Percentiles rank a stretch among this genome's conserved stretches.
phyloP scores from a whole-genome alignment of 2,113 vertebrate genomes.

The Pomatorhinus ruficollis region DNA sequence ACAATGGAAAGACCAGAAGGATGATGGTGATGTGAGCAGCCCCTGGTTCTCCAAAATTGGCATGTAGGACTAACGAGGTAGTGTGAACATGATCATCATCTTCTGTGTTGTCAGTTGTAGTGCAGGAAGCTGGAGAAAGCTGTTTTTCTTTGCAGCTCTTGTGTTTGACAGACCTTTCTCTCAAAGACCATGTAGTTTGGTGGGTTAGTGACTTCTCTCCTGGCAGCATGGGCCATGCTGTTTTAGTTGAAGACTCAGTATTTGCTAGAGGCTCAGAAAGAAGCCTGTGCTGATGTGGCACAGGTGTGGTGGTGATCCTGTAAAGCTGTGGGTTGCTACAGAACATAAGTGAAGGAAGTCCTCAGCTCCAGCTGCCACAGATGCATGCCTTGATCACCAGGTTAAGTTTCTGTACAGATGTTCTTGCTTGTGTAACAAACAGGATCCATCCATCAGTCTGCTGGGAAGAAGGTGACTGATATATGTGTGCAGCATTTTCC shows the following conservation, averaged over 20 bases:
- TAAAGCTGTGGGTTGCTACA: background rate
- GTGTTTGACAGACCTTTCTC: background rate
- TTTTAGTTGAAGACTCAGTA: background rate
- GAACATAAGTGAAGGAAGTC: fast-evolving
- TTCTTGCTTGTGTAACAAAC: background rate
- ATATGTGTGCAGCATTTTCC: fast-evolving
- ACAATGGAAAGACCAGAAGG: fast-evolving
- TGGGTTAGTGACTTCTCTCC: background rate
- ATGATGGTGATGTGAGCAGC: background rate
- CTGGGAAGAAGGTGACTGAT: background rate
- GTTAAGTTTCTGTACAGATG: background rate
- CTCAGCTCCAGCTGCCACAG: background rate
- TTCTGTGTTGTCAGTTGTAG: background rate
- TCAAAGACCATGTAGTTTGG: background rate
- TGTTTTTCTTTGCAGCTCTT: background rate
- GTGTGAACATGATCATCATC: background rate
- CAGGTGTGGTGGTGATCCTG: background rate
- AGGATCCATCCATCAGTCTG: background rate
- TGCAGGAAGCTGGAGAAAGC: background rate
- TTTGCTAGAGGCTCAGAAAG: background rate
- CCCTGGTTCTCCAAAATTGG: background rate
- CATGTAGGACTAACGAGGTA: background rate
- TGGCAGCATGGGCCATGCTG: background rate
- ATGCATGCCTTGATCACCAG: background rate
- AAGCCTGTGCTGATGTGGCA: fast-evolving